These are phyloP conservation scores for Mactromeris polynyma DNA, from an alignment of 2,888 invertebrate genomes.

Conservation along the genomic window DNA sequence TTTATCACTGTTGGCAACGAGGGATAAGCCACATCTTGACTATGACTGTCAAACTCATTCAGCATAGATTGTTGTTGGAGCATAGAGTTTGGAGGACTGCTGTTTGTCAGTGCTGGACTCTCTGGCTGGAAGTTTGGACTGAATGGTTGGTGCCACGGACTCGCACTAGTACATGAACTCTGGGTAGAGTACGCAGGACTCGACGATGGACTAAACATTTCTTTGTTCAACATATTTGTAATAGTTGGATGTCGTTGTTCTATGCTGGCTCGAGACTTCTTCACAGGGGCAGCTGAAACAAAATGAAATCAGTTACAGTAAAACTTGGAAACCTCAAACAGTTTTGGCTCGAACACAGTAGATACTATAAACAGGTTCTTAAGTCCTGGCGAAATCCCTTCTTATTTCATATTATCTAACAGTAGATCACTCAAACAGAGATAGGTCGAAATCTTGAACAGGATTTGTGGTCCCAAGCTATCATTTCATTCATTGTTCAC, in stretches of 20 bases:
- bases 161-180: background rate
- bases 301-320: background rate
- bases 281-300: slow-evolving; percentile 26
- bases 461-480: no score
- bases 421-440: no score
- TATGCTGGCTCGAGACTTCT: background rate
- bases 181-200: slow-evolving; percentile 16
- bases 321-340: no score
- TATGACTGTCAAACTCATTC: background rate
- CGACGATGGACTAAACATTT: background rate
- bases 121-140: background rate
- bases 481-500: no score
- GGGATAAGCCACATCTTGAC: background rate
- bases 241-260: slow-evolving; percentile 48
- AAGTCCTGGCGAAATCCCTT: no score
- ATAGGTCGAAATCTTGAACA: no score
- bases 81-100: slow-evolving; percentile 3
- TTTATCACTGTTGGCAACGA: slow-evolving; percentile 8
- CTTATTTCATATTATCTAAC: no score
- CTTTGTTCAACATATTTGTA: slow-evolving; percentile 1
- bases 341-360: no score
- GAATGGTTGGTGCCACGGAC: background rate
- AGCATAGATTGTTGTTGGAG: background rate
- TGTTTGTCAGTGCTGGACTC: background rate
- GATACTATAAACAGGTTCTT: no score